Evolutionary conservation across 2,113 vertebrate species (phyloP).

Genomic region (Hystrix brachyura): DNA sequence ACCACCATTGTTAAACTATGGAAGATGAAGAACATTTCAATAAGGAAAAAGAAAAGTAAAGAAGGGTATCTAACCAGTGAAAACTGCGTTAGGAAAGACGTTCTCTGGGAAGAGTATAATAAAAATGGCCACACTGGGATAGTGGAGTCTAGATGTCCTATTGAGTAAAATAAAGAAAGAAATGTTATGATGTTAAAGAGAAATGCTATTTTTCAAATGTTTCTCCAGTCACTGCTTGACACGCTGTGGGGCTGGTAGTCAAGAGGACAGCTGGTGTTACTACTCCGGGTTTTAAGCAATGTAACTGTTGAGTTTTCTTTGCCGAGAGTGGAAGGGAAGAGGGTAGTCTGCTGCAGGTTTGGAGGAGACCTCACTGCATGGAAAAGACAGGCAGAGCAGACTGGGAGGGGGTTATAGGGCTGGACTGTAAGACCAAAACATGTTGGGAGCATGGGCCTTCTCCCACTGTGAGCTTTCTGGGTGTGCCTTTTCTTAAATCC

Average conservation of each 20-base stretch:
- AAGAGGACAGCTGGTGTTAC: background rate
- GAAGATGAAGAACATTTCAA: background rate
- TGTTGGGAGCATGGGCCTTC: background rate
- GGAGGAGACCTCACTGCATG: background rate
- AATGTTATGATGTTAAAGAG: background rate
- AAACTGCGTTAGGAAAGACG: slow-evolving; percentile 10
- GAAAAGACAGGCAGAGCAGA: background rate
- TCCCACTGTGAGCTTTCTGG: background rate
- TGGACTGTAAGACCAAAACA: background rate
- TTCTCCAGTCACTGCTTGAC: background rate
- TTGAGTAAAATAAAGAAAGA: background rate
- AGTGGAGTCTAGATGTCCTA: background rate
- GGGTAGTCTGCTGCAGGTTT: accelerated
- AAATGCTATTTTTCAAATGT: background rate
- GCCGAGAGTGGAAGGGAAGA: background rate
- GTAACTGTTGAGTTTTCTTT: background rate
- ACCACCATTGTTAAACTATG: background rate
- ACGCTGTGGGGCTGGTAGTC: background rate
- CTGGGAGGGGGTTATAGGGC: background rate
- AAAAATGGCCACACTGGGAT: background rate
- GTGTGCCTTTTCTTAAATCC: background rate
- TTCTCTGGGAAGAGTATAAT: background rate
- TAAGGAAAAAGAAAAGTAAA: background rate
- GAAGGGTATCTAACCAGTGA: background rate
- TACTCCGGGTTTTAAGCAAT: background rate